Conservation (phyloP, 2,888 invertebrate genomes). For the Platycheirus rosarum region DNA sequence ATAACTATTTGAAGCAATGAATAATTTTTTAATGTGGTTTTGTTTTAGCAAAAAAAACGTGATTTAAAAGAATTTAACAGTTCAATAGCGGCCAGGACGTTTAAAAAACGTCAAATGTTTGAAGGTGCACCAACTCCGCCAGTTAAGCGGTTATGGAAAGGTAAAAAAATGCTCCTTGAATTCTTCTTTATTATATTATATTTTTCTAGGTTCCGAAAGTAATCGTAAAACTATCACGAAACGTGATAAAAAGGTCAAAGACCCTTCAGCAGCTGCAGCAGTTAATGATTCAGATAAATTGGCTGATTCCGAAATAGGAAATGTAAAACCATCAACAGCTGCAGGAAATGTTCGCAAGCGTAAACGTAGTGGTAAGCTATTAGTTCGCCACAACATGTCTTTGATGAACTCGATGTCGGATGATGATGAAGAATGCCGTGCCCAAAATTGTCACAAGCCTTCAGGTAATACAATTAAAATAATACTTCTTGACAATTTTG, state of each 20-base stretch:
- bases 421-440: slow-evolving; percentile 90
- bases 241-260: slow-evolving; percentile 49
- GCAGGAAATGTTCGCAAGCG: slow-evolving; percentile 75
- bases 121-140: slow-evolving; percentile 31
- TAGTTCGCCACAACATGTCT: slow-evolving; percentile 36
- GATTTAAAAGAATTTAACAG: slow-evolving; percentile 19
- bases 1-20: not conserved
- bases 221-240: slow-evolving; percentile 48
- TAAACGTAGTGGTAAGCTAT: slow-evolving; percentile 77
- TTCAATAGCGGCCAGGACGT: not conserved
- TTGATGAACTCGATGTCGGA: slow-evolving; percentile 81
- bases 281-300: slow-evolving; percentile 4
- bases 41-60: slow-evolving; percentile 34
- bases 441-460: slow-evolving; percentile 88
- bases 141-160: slow-evolving; percentile 51
- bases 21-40: not conserved
- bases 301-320: slow-evolving; percentile 16
- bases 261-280: not conserved
- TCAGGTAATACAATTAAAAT: slow-evolving; percentile 83
- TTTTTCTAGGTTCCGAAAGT: slow-evolving; percentile 15
- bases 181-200: no score
- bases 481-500: no score
- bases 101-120: slow-evolving; percentile 54
- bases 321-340: not conserved
- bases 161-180: no score